Conservation (phyloP, 2,113 vertebrate species). For the Echinops telfairi region DNA sequence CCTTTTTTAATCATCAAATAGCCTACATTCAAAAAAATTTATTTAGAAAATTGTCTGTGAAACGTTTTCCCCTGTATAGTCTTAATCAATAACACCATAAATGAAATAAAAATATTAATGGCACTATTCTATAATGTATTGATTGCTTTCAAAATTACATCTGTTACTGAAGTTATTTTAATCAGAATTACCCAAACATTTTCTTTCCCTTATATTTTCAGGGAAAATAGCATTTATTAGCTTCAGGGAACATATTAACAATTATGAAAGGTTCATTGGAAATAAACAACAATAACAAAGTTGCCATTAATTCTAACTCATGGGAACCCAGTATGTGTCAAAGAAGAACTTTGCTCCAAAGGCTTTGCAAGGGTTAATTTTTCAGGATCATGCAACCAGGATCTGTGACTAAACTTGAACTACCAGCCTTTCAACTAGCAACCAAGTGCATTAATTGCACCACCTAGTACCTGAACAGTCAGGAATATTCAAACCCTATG, state of each 20-base stretch:
- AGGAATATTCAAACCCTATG: neutral
- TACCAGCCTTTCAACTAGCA: neutral
- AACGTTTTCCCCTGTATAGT: neutral
- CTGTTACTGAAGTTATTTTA: conserved; percentile 43
- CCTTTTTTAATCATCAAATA: conserved; percentile 16
- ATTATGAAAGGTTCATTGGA: neutral
- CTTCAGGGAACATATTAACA: neutral
- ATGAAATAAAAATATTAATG: conserved; percentile 34
- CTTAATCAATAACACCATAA: neutral
- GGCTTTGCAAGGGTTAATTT: neutral
- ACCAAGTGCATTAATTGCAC: neutral
- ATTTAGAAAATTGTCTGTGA: conserved; percentile 38
- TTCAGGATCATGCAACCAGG: neutral
- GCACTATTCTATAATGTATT: neutral
- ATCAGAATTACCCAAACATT: neutral
- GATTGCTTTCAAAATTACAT: conserved; percentile 29
- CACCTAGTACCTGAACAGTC: neutral
- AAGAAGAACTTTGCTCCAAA: neutral
- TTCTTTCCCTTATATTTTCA: neutral
- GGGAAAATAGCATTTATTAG: neutral
- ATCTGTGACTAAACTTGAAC: neutral
- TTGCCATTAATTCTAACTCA: neutral
- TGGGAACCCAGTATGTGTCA: neutral
- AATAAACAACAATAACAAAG: neutral
- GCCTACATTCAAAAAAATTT: conserved; percentile 9